Evolutionary conservation across 2,888 invertebrate genomes (phyloP), one percentile per base, ranked within the genome.

Genomic region (Quadroppia sp.): DNA sequence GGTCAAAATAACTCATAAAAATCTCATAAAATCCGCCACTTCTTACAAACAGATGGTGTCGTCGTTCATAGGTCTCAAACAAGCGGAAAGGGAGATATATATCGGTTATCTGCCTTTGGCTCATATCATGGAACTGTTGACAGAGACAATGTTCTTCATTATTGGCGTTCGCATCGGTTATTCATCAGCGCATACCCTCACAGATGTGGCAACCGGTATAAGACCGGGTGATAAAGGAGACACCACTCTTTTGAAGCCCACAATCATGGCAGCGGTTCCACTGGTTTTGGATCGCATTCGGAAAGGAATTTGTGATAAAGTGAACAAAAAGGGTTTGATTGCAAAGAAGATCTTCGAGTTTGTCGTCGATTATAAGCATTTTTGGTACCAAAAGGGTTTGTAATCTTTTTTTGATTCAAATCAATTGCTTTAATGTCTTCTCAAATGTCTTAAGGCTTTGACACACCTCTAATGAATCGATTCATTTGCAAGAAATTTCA

Each of bases 31-130:
- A 53, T 28, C 53, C 3, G 17, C 70, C 6, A 17, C 23, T 15
- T 42, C 70, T 17, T 45, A 48, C 25, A 42, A 48, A n/a, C 15
- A 17, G 30, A 30, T 59, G 9, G 32, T 71, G 11, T 17, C 61
- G 1, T n/a, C 20, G 15, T 3, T 71, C 15, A 15, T 9, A 9
- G 11, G 2, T 36, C 11, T 11, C 4, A 36, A 36, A 4, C 36
- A 69, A 17, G 40, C 48, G 17, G 69, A 25, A 2, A 20, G 36
- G 15, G 7, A 45, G 6, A 76, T 91, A 28, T 90, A 96, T 80
- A 90, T 99, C 82, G 99, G 93, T 75, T 99, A 95, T 85, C 87
- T 99, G 78, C 99, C 99, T 30, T 85, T 98, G 74, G 98, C 98
- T 36, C 98, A 98, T 84, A 96, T 98, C 0, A 91, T 97, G 81